These are phyloP conservation scores for Megaceryle alcyon DNA, from an alignment of 2,797 vertebrate genomes.

Conservation along the genomic window DNA sequence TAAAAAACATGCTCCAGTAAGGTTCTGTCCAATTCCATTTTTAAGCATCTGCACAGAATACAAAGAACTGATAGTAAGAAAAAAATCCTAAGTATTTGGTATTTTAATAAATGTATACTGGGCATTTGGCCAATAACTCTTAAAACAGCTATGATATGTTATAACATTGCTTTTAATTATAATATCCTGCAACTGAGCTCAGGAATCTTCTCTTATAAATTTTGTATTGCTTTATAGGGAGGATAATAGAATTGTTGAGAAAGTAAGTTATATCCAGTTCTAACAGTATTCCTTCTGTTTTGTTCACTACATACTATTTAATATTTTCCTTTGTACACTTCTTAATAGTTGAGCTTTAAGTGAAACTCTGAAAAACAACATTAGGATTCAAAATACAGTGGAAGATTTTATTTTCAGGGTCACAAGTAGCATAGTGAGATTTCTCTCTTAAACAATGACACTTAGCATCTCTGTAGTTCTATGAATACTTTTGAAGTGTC, in stretches of 20 bases:
- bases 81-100: background rate
- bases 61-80: background rate
- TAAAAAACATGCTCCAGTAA: background rate
- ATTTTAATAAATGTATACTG: background rate
- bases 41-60: background rate
- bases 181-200: background rate
- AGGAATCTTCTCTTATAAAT: slow-evolving; percentile 38
- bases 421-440: slow-evolving; percentile 78
- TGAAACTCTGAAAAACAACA: slow-evolving; percentile 70
- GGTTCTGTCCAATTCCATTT: background rate
- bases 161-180: background rate
- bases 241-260: slow-evolving; percentile 9
- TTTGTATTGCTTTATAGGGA: slow-evolving; percentile 19
- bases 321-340: slow-evolving; percentile 62
- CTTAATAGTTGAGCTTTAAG: slow-evolving; percentile 70
- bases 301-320: slow-evolving; percentile 65
- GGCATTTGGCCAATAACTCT: slow-evolving; percentile 42
- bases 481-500: slow-evolving; percentile 88
- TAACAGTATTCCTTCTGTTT: slow-evolving; percentile 59
- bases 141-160: slow-evolving; percentile 31
- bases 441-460: slow-evolving; percentile 86
- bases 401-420: slow-evolving; percentile 82
- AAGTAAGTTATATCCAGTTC: slow-evolving; percentile 37
- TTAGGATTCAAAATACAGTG: slow-evolving; percentile 71
- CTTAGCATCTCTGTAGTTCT: slow-evolving; percentile 83